Evolutionary conservation across 2,888 invertebrate species (phyloP).

Genomic region (Lordiphosa andalusiaca): DNA sequence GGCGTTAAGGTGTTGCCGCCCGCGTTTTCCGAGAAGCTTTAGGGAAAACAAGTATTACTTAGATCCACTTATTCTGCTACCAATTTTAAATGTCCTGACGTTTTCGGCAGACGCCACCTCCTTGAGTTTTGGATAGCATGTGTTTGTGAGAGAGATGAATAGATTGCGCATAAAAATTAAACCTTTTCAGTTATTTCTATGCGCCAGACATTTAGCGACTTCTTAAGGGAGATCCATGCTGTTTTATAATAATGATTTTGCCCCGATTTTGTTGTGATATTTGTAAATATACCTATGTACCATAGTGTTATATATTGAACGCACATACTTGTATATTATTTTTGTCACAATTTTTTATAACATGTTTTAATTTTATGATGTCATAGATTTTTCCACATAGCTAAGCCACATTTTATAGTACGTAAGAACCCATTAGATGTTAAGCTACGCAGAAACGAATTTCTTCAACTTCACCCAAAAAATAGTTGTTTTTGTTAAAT

Average conservation of each 20-base stretch:
- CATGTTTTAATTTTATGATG: conserved; percentile 15
- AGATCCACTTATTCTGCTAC: background rate
- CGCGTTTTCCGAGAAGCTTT: conserved; percentile 58
- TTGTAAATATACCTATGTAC: conserved; percentile 38
- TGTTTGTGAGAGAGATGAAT: conserved; percentile 76
- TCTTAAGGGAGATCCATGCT: conserved; percentile 32
- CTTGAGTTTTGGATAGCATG: conserved; percentile 44
- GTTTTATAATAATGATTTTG: background rate
- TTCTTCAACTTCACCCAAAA: conserved; percentile 20
- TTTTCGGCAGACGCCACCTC: conserved; percentile 1
- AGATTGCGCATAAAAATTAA: conserved; percentile 77
- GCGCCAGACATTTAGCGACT: conserved; percentile 48
- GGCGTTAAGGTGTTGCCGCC: conserved; percentile 37
- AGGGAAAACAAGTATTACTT: conserved; percentile 9
- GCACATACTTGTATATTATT: conserved; percentile 34
- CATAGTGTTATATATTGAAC: conserved; percentile 14
- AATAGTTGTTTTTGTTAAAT: conserved; percentile 31
- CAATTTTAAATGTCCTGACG: too few relatives aligned
- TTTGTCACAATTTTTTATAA: conserved; percentile 55
- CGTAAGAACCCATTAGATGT: conserved; percentile 26
- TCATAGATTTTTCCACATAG: conserved; percentile 7
- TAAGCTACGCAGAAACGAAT: conserved; percentile 46
- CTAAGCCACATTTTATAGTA: conserved; percentile 13
- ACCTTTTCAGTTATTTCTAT: conserved; percentile 65
- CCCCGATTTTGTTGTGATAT: conserved; percentile 56